Conservation (phyloP, 2,113 vertebrate species). For the Rhea pennata region DNA sequence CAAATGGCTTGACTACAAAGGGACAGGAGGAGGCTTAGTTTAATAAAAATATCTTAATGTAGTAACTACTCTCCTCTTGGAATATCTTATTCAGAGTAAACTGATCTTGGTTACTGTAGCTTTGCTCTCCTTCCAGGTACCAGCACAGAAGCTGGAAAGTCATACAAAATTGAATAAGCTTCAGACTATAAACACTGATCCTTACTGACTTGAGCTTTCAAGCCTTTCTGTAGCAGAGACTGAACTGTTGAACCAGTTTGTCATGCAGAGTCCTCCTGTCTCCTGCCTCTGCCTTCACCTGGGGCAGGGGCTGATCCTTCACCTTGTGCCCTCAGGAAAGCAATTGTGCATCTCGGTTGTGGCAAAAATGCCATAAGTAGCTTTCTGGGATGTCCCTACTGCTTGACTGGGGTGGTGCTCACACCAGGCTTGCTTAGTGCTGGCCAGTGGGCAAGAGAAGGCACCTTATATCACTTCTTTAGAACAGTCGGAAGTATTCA, state of each 20-base stretch:
- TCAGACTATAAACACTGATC: neutral
- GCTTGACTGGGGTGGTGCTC: neutral
- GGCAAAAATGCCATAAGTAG: neutral
- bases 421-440: neutral
- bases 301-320: neutral
- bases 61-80: neutral
- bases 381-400: neutral
- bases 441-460: neutral
- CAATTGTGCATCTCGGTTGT: neutral
- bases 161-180: neutral
- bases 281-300: neutral
- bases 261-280: neutral
- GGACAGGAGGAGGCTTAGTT: neutral
- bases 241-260: neutral
- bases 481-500: accelerated
- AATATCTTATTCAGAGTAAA: neutral
- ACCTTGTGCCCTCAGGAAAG: neutral
- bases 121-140: neutral
- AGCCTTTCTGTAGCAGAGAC: neutral
- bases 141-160: neutral
- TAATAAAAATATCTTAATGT: conserved; percentile 5
- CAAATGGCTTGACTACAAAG: neutral
- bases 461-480: neutral
- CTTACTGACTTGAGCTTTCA: neutral
- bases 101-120: neutral